These are phyloP conservation scores for Andrena fulva DNA, from an alignment of 2,888 invertebrate genomes.

Conservation along the genomic window DNA sequence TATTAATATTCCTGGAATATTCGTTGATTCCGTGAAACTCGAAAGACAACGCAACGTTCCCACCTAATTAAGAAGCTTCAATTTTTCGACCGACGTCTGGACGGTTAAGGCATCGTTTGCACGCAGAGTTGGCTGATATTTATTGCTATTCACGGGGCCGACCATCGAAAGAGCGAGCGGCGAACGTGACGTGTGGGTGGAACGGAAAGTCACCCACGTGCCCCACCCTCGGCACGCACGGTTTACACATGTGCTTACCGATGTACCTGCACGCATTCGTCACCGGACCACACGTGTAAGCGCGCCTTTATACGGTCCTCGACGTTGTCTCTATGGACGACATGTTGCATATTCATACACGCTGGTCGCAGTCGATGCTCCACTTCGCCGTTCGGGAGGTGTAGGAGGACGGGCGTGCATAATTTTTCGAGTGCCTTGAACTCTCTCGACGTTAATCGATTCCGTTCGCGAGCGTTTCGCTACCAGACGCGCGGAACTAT, in stretches of 20 bases:
- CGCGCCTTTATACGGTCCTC: conserved; percentile 60
- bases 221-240: conserved; percentile 71
- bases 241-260: conserved; percentile 68
- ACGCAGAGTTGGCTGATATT: conserved; percentile 59
- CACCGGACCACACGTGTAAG: conserved; percentile 64
- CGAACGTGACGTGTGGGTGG: conserved; percentile 75
- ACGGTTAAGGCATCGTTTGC: conserved; percentile 51
- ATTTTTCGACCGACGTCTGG: conserved; percentile 25
- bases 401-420: conserved; percentile 80
- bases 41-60: neutral
- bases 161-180: conserved; percentile 49
- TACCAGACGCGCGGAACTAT: conserved; percentile 26
- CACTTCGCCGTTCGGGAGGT: conserved; percentile 73
- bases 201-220: conserved; percentile 80
- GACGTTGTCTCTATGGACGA: conserved; percentile 56
- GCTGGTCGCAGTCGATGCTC: conserved; percentile 67
- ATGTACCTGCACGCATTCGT: conserved; percentile 69
- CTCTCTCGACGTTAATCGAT: conserved; percentile 62
- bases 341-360: conserved; percentile 78
- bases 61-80: conserved; percentile 62
- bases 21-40: neutral
- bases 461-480: conserved; percentile 45
- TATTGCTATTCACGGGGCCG: conserved; percentile 58
- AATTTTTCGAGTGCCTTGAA: conserved; percentile 69
- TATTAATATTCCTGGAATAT: conserved; percentile 9